Evolutionary conservation across 2,888 invertebrate species (phyloP).

Genomic region (Parascotia fuliginaria): DNA sequence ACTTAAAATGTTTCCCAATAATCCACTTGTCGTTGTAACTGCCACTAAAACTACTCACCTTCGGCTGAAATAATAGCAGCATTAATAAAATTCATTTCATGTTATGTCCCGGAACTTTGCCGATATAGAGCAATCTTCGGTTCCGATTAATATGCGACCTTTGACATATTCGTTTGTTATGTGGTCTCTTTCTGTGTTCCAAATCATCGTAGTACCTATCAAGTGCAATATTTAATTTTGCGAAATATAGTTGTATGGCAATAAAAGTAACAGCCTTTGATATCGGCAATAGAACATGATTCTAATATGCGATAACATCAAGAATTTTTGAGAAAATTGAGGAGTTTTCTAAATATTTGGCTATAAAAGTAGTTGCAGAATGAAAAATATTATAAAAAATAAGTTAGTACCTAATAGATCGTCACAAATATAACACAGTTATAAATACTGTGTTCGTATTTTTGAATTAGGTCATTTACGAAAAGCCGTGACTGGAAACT

Average conservation of each 20-base stretch:
- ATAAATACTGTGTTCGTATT: not conserved
- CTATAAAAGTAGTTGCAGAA: no score
- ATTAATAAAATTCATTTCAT: conserved; percentile 4
- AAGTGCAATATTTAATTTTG: no score
- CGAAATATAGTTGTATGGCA: no score
- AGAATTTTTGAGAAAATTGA: no score
- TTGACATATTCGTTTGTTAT: conserved; percentile 1
- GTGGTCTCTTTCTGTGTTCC: not conserved
- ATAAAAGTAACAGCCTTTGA: no score
- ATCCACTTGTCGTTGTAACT: conserved; percentile 10
- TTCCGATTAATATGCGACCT: not conserved
- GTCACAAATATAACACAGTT: not conserved
- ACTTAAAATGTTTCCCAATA: conserved; percentile 6
- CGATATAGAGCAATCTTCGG: conserved; percentile 1
- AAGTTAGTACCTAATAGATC: no score
- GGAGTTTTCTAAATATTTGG: no score
- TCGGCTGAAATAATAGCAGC: not conserved
- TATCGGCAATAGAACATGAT: no score
- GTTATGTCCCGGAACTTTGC: not conserved
- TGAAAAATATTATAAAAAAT: no score
- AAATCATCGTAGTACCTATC: no score
- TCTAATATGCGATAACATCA: no score
- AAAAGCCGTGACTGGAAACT: not conserved
- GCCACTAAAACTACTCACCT: conserved; percentile 2
- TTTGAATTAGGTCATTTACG: conserved; percentile 3